phyloP scores from a whole-genome alignment of 2,797 vertebrate species.

The Eospalax fontanierii region DNA sequence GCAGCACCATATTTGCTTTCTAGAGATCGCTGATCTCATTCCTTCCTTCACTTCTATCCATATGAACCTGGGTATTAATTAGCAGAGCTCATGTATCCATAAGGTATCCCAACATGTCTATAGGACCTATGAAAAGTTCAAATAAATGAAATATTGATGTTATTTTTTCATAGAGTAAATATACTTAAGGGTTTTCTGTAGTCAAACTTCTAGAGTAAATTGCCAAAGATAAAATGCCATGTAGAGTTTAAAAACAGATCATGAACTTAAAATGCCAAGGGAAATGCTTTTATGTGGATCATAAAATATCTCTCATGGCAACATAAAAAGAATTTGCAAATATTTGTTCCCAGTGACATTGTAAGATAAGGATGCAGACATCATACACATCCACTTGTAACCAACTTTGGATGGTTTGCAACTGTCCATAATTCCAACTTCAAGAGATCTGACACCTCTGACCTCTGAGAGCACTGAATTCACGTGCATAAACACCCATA shows the following conservation, averaged over 20 bases:
- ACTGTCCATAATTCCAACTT: background rate
- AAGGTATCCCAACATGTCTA: background rate
- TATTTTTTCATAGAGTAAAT: background rate
- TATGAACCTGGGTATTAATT: background rate
- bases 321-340: constrained; percentile 26
- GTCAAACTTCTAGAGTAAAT: background rate
- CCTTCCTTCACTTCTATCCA: background rate
- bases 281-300: background rate
- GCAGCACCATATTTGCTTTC: background rate
- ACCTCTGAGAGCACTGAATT: background rate
- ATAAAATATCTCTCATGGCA: background rate
- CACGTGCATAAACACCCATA: background rate
- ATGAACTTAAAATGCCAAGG: background rate
- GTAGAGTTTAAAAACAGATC: background rate
- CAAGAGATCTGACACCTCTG: background rate
- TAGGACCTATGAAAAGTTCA: background rate
- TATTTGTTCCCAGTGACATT: background rate
- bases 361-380: background rate
- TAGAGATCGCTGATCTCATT: background rate
- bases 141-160: background rate
- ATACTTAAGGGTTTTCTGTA: background rate
- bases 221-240: background rate
- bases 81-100: background rate
- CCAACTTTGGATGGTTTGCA: background rate
- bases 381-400: background rate